Evolutionary conservation across 2,113 vertebrate species (phyloP), one percentile per base, ranked within the genome.

Genomic region (Galeopterus variegatus): DNA sequence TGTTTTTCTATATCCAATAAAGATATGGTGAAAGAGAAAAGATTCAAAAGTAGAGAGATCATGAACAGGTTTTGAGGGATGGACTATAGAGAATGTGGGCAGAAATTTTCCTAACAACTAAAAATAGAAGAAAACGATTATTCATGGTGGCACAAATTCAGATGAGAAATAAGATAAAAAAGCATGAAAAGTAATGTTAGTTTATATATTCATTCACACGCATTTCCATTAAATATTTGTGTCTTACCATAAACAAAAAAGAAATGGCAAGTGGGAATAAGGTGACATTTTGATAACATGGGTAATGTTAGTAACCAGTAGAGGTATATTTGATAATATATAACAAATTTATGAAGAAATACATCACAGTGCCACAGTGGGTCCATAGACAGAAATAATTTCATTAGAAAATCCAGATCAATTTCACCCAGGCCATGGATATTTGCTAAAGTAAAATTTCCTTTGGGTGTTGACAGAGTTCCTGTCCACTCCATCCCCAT

Each of bases 391-490:
- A 56, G 19, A 85, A 72, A 67, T 60, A 72, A 33, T 67, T 95
- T 11, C 62, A 56, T 67, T 26, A 84, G 72, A 91, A 87, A 41
- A 1, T 8, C 5, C 17, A 88, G 58, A 28, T 83, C 50, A 67
- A 17, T 90, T 54, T 93, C 67, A 41, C 31, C 8, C 64, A 10
- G 31, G 31, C 8, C 52, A 89, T 36, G 4, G 28, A 58, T 84
- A 70, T 70, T 93, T 90, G 41, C 36, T 62, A 84, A 94, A 94
- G 75, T 67, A 86, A 60, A 73, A 67, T 67, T 9, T 84, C 15
- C 23, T 23, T 14, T 82, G 12, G 24, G 36, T 88, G 10, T 88
- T 80, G 18, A 76, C 5, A 67, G 19, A 81, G 6, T 75, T 58
- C 4, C 31, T 90, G 64, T 10, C 28, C 1, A 17, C 23, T 5